phyloP scores from a whole-genome alignment of 2,888 invertebrate species.

The Pecten maximus region DNA sequence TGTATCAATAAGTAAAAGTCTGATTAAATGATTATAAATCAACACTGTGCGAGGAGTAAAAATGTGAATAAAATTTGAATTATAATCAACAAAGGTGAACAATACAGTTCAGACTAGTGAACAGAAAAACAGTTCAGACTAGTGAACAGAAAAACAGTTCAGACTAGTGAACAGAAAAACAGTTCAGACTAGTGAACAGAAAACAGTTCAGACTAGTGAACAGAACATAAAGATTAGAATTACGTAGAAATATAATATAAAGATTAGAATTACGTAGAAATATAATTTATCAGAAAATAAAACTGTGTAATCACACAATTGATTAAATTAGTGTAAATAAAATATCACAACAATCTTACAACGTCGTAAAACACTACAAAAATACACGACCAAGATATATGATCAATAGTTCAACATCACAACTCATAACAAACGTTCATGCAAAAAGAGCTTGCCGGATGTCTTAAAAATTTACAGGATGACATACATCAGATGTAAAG shows the following conservation, averaged over 20 bases:
- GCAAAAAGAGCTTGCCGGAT: too few species aligned
- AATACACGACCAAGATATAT: background rate
- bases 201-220: slow-evolving; percentile 28
- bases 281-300: background rate
- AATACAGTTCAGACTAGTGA: too few species aligned
- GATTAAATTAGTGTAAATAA: background rate
- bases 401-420: too few species aligned
- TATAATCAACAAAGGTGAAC: background rate
- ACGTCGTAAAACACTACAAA: background rate
- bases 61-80: background rate
- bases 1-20: background rate
- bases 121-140: too few species aligned
- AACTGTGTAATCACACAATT: background rate
- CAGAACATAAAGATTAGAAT: background rate
- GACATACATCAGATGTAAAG: too few species aligned
- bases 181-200: background rate
- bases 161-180: too few species aligned
- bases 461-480: too few species aligned
- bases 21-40: slow-evolving; percentile 3
- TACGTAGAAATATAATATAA: slow-evolving; percentile 22
- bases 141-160: too few species aligned
- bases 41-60: background rate
- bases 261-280: background rate
- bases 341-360: background rate
- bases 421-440: too few species aligned